Conservation (phyloP, 2,113 vertebrate genomes). For the Macrotus californicus region DNA sequence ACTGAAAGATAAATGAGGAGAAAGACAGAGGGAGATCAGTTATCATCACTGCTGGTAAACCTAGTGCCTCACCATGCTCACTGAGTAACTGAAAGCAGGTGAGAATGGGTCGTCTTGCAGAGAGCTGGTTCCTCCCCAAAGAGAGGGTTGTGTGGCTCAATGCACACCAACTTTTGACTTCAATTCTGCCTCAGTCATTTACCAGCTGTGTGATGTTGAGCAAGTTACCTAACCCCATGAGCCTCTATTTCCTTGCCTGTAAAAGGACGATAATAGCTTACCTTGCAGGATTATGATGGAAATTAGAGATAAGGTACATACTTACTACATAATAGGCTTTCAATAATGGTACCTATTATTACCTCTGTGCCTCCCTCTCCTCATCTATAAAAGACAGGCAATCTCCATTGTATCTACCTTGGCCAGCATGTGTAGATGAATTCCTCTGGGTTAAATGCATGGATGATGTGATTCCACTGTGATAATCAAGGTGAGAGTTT, state of each 20-base stretch:
- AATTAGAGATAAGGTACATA: constrained; percentile 10
- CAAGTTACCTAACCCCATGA: background rate
- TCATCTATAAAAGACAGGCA: background rate
- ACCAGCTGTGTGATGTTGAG: background rate
- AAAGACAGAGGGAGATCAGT: background rate
- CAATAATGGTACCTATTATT: background rate
- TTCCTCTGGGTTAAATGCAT: background rate
- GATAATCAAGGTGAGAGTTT: background rate
- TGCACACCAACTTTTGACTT: background rate
- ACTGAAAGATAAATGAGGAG: background rate
- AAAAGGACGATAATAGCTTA: background rate
- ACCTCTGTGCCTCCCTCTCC: background rate
- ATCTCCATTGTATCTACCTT: background rate
- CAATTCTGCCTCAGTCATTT: background rate
- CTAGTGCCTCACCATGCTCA: background rate
- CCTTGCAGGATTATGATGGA: constrained; percentile 1
- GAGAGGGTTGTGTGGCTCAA: background rate
- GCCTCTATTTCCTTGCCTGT: constrained; percentile 3
- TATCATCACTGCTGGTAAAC: background rate
- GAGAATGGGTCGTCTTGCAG: background rate
- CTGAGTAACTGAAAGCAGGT: background rate
- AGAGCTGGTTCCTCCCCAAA: background rate
- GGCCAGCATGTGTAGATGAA: background rate
- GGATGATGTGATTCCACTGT: background rate
- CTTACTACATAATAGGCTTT: background rate